Base-by-base conservation (phyloP, 2,113 vertebrate genomes). In the Lontra canadensis region DNA sequence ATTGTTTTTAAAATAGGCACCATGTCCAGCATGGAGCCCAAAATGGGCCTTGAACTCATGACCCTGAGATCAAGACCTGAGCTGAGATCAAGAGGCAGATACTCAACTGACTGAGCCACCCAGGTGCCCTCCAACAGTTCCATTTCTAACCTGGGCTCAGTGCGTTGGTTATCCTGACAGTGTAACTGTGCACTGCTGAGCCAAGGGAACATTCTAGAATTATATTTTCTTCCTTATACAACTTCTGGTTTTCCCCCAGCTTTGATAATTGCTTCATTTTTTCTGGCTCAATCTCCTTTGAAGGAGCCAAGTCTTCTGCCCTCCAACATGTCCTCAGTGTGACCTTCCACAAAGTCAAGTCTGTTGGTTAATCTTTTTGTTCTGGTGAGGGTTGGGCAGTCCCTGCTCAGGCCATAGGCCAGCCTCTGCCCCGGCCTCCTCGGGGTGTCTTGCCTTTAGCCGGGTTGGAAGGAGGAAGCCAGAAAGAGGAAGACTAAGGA, bases 401-500 rank as follows among this genome's bases (percentile, higher is more conserved):
- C 18, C 44, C 61, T 47, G 52, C 52, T 47, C 59, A 34, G 34
- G 29, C 18, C 73, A 18, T 49, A 34, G 20, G 31, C 76, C 52
- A 42, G 29, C 4, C 8, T 26, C 36, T 5, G 11, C 3, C 47
- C 44, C 31, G 2, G 15, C n/a, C 57, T 23, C 20, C 74, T 44
- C 12, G 3, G 9, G 12, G 13, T 23, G 26, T 71, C 34, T 78
- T 57, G 47, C 63, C 9, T 31, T 10, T 29, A 55, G 47, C 63
- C 13, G 36, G 80, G n/a, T 80, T 42, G 3, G 12, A 81, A 47
- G 31, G 63, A 59, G 71, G 86, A 71, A 80, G 15, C 26, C 88
- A 26, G 36, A 25, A n/a, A 69, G 96, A 91, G 90, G 95, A 97
- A 95, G 76, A 26, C 18, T 3, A 9, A 9, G 63, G 39, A 80